Conservation (phyloP, 1,140 invertebrate species). For the Macrobrachium nipponense region DNA sequence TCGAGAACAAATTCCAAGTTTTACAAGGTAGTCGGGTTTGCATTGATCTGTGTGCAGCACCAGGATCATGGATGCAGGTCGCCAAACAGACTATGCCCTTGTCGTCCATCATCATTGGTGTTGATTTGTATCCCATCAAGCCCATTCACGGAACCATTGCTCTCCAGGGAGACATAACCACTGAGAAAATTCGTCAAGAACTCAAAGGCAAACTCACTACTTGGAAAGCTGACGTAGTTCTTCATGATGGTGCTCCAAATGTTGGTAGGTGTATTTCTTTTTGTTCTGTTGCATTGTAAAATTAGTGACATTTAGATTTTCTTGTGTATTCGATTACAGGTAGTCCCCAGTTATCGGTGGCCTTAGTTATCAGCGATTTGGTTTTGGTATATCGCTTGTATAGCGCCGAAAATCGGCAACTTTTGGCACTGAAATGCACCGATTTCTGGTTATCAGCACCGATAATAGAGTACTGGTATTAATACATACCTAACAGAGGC, state of each 20-base stretch:
- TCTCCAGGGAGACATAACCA: constrained; percentile 95
- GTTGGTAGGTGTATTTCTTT: constrained; percentile 77
- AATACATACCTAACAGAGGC: too few species aligned
- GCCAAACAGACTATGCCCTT: constrained; percentile 98
- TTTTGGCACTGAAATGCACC: too few species aligned
- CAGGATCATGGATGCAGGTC: constrained; percentile 99
- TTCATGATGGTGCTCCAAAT: constrained; percentile 99
- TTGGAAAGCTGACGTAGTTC: constrained; percentile 96
- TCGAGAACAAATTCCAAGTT: constrained; percentile 98
- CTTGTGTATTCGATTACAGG: too few species aligned
- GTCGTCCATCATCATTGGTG: constrained; percentile 92
- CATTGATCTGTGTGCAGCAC: constrained; percentile 98
- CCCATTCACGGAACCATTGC: constrained; percentile 90
- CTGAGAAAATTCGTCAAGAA: constrained; percentile 80
- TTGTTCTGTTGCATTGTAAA: not conserved
- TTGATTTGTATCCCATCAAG: constrained; percentile 97
- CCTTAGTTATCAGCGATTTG: too few species aligned
- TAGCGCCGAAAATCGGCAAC: too few species aligned
- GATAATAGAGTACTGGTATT: too few species aligned
- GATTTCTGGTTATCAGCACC: too few species aligned
- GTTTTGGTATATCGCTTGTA: too few species aligned
- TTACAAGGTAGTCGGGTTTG: constrained; percentile 95
- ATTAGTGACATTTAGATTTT: too few species aligned
- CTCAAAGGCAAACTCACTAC: constrained; percentile 89
- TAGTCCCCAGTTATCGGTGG: too few species aligned